Evolutionary conservation across 2,113 vertebrate species (phyloP), one percentile per base, ranked within the genome.

Genomic region (Microcebus lehilahytsara): DNA sequence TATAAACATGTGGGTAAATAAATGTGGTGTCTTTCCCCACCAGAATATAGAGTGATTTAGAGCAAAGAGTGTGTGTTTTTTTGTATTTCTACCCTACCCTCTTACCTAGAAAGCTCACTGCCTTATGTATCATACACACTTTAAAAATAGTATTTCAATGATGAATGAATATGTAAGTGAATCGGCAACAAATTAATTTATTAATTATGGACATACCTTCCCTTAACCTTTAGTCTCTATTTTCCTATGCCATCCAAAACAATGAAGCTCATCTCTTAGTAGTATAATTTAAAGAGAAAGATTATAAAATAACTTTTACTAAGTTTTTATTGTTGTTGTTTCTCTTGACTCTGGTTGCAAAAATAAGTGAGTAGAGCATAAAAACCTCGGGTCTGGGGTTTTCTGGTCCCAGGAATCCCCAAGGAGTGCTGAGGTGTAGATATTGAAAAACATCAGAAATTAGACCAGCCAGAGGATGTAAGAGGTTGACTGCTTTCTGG

Each of bases 131-230:
- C 30, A 12, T 60, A 80, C 40, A 27, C 11, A 27, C 46, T 84
- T 91, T 91, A 32, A 88, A 92, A 85, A 74, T 89, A 72, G 49
- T 56, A 83, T 85, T 92, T 51, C 79, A 85, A 69, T 91, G 25
- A 62, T 53, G 11, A 81, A 49, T 89, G 66, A 78, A 74, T 69
- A 56, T 40, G 22, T 60, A 58, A 66, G 79, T 89, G 32, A 90
- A 91, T 91, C 51, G n/a, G 10, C 78, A 96, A 67, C 23, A 88
- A 53, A 53, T 95, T 53, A 71, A 67, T 64, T 60, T 86, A 25
- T 69, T 95, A n/a, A 80, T 80, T 92, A 58, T 93, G 17, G 32
- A 42, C 22, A 32, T 80, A 60, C 27, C 22, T 88, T 69, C 9
- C 58, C 9, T 92, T 84, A 96, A 89, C 6, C 14, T 69, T 22